A percentile compares a stretch with the other conserved stretches of the same genome.
Evolutionary conservation across 2,113 vertebrate species (phyloP).

Genomic region (Blennius ocellaris): DNA sequence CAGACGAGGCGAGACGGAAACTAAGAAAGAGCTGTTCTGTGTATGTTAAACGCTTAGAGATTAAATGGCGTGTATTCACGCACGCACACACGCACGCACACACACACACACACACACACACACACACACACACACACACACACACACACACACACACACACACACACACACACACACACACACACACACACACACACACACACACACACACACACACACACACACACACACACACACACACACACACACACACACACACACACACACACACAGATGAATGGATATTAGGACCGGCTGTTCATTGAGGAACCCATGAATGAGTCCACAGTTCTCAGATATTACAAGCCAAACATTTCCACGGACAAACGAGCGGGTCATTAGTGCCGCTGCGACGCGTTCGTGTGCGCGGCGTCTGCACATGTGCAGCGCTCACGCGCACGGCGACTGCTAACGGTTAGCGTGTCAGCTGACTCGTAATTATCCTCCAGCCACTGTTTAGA

Average conservation of each 20-base stretch:
- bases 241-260: too few species aligned
- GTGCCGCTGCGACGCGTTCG: conserved; percentile 10
- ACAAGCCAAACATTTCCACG: conserved; percentile 69
- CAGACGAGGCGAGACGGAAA: not conserved
- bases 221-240: too few species aligned
- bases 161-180: too few species aligned
- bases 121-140: conserved; percentile 1
- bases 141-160: conserved; percentile 5
- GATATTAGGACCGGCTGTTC: conserved; percentile 27
- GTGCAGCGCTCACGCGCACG: not conserved
- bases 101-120: too few species aligned
- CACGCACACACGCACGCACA: too few species aligned
- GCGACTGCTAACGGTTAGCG: conserved; percentile 11
- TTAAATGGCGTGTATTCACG: conserved; percentile 46
- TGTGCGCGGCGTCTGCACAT: not conserved
- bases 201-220: not conserved
- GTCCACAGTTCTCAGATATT: conserved; percentile 60
- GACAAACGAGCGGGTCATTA: conserved; percentile 53
- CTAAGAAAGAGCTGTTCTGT: conserved; percentile 12
- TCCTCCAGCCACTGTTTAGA: conserved; percentile 5
- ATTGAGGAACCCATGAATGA: conserved; percentile 67
- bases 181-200: too few species aligned
- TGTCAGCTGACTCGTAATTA: conserved; percentile 31
- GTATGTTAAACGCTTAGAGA: conserved; percentile 6
- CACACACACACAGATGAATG: conserved; percentile 14